Evolutionary conservation across 2,113 vertebrate species (phyloP), one percentile per base, ranked within the genome.

Genomic region (Plotosus lineatus): DNA sequence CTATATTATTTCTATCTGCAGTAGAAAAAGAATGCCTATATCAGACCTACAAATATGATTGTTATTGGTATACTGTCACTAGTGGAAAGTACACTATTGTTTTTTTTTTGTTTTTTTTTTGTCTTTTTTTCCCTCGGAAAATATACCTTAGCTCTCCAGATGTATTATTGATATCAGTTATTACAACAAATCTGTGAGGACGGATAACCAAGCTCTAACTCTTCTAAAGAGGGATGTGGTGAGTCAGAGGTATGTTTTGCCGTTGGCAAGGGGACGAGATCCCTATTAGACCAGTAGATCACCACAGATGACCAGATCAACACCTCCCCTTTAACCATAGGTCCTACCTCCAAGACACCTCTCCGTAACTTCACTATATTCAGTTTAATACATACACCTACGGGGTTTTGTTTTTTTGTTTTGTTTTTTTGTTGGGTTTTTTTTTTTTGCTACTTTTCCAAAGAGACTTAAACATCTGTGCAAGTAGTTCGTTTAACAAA

Each of bases 121-220:
- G 23, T 44, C 4, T 61, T 66, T 66, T 66, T 38, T 58, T 65
- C 81, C 85, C 88, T 83, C 86, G 78, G 89, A 89, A 85, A 86
- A 91, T 86, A 91, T 90, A 91, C 90, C 92, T 91, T 91, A 91
- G 90, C 91, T 89, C 89, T 92, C 90, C 88, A 90, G 92, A 90
- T 92, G 75, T 79, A 74, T 36, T 58, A 91, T 80, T 89, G 91
- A 92, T 89, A 91, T 85, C 86, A 91, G 89, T 90, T 90, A 92
- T 83, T 78, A 74, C 88, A 89, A 90, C 87, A 88, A 91, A 85
- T 92, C 89, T 83, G 88, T 90, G 88, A 92, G 90, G 92, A 92
- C 88, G 88, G 88, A 91, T 91, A 90, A 87, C 91, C 89, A 87
- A 92, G 91, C 89, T 91, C 90, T 93, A 92, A 88, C 90, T 91